These are phyloP conservation scores for Sakesphorus luctuosus DNA, from an alignment of 2,113 vertebrate species.

Conservation along the genomic window DNA sequence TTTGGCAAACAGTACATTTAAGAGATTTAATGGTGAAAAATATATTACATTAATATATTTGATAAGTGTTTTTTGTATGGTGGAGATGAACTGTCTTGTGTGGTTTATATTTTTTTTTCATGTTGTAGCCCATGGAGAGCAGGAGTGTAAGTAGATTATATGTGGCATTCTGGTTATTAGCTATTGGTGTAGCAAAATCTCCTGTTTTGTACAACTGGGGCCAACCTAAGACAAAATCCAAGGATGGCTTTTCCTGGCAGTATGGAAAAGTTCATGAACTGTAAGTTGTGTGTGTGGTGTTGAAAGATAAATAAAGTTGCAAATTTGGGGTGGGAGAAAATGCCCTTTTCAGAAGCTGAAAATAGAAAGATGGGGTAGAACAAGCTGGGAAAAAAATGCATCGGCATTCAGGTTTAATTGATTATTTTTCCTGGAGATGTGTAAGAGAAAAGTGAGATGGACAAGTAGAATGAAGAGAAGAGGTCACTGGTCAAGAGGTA, in stretches of 20 bases:
- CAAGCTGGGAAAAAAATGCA: not conserved
- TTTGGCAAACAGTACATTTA: not conserved
- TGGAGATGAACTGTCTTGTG: not conserved
- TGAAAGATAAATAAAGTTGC: not conserved
- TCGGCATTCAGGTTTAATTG: not conserved
- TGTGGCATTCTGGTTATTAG: not conserved
- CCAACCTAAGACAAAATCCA: not conserved
- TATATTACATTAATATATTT: not conserved
- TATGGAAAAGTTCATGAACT: not conserved
- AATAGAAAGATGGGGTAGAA: not conserved
- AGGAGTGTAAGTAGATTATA: not conserved
- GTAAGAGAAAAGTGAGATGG: not conserved
- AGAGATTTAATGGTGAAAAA: not conserved
- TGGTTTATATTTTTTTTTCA: not conserved
- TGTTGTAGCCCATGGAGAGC: not conserved
- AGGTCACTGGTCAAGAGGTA: conserved; percentile 42
- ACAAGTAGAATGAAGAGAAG: not conserved
- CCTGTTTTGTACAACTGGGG: not conserved
- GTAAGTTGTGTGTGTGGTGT: not conserved
- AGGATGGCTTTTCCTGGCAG: not conserved
- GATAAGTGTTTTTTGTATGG: not conserved
- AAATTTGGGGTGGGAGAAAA: not conserved
- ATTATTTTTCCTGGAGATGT: not conserved
- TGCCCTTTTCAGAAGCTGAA: not conserved
- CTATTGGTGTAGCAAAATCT: not conserved